phyloP scores from a whole-genome alignment of 2,797 vertebrate species.

The Benthosema pterotum region DNA sequence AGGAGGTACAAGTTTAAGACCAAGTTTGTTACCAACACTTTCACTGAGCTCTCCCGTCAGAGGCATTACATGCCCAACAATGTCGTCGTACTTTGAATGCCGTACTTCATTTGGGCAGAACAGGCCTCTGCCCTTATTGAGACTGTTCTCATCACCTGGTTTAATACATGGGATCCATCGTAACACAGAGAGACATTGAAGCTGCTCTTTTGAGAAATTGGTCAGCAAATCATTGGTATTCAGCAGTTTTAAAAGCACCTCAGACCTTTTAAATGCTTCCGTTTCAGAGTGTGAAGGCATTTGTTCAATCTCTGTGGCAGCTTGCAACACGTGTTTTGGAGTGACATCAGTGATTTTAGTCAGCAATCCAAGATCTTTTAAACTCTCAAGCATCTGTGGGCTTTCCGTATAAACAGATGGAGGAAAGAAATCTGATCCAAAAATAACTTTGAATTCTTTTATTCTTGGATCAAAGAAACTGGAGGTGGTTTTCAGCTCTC shows the following conservation, averaged over 20 bases:
- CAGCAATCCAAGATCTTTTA: slow-evolving; percentile 79
- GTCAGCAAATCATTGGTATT: slow-evolving; percentile 73
- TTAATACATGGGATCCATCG: slow-evolving; percentile 77
- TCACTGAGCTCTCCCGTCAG: slow-evolving; percentile 68
- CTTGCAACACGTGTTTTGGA: slow-evolving; percentile 73
- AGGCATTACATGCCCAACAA: slow-evolving; percentile 84
- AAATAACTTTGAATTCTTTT: slow-evolving; percentile 73
- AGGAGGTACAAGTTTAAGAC: slow-evolving; percentile 73
- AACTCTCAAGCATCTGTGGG: slow-evolving; percentile 66
- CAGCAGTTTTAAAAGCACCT: slow-evolving; percentile 75
- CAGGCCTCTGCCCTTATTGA: slow-evolving; percentile 36
- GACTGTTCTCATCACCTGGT: slow-evolving; percentile 20
- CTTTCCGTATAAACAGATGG: slow-evolving; percentile 65
- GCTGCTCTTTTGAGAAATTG: slow-evolving; percentile 62
- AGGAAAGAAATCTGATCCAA: slow-evolving; percentile 80
- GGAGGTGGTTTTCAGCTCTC: slow-evolving; percentile 59
- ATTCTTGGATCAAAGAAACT: slow-evolving; percentile 78
- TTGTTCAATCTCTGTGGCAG: slow-evolving; percentile 66
- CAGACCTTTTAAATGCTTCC: slow-evolving; percentile 63
- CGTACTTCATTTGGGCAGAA: slow-evolving; percentile 74
- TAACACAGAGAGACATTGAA: slow-evolving; percentile 60
- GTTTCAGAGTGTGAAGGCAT: slow-evolving; percentile 32
- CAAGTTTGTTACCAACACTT: slow-evolving; percentile 69
- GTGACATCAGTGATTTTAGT: slow-evolving; percentile 69
- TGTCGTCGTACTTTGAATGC: slow-evolving; percentile 62